Evolutionary conservation across 2,113 vertebrate species (phyloP).

Genomic region (Amia ocellicauda): DNA sequence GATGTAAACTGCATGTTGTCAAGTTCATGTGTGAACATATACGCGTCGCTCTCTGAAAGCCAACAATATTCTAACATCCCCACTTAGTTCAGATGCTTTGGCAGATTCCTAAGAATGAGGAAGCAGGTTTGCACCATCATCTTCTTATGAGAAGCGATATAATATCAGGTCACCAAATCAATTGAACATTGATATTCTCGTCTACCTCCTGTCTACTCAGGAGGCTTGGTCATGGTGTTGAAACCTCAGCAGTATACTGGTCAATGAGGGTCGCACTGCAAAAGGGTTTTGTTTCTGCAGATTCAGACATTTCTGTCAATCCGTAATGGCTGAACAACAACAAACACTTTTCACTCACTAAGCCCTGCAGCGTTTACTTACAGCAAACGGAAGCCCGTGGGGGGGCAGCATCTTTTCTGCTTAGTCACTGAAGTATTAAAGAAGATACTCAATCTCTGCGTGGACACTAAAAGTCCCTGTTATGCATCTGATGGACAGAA

Average conservation of each 20-base stretch:
- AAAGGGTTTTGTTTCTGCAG: conserved; percentile 17
- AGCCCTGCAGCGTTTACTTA: conserved; percentile 24
- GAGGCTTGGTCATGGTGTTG: conserved; percentile 7
- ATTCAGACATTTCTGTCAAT: conserved; percentile 16
- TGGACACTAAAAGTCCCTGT: conserved; percentile 27
- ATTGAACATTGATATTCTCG: background rate
- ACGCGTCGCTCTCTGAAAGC: too few species aligned
- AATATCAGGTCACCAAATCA: too few species aligned
- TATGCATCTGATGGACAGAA: conserved; percentile 33
- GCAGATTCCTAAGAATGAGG: background rate
- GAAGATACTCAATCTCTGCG: conserved; percentile 27
- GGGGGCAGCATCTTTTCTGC: conserved; percentile 40
- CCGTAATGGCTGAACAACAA: conserved; percentile 1
- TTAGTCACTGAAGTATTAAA: conserved; percentile 45
- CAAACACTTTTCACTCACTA: background rate
- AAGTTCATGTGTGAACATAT: too few species aligned
- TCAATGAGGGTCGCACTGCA: conserved; percentile 17
- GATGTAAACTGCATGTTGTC: too few species aligned
- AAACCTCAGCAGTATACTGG: conserved; percentile 15
- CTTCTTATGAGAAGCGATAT: background rate
- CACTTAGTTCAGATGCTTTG: too few species aligned
- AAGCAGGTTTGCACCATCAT: background rate
- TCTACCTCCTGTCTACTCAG: conserved; percentile 16
- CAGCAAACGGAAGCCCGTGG: conserved; percentile 16
- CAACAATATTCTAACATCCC: too few species aligned